Evolutionary conservation across 2,888 invertebrate genomes (phyloP), one percentile per base, ranked within the genome.

Genomic region (Ditula angustiorana): DNA sequence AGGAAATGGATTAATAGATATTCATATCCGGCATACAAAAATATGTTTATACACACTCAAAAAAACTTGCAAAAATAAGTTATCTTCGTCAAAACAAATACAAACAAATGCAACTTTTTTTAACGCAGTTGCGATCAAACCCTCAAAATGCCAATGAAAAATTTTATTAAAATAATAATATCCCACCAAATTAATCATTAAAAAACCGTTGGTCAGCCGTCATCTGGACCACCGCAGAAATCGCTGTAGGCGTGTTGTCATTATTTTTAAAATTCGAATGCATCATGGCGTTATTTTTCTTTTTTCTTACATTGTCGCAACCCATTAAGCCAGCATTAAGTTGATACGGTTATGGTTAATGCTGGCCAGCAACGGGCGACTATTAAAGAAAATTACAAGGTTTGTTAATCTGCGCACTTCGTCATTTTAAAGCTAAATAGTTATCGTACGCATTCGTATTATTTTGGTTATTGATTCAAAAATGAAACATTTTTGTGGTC

Each of bases 221-320:
- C 63, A 63, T 50, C 57, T 63, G 64, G 53, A 64, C 58, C 64
- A 64, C 46, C 59, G 24, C 64, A 37, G 50, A 58, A 62, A 59
- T 58, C 63, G 63, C 50, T 63, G 57, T 64, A 64, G 58, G 64
- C 58, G 64, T 53, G 59, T 64, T 64, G 47, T 64, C 64, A 64
- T 64, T 64, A 64, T 59, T 64, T 52, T 64, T 64, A 47, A 64
- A 64, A 37, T 59, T 46, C 53, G 64, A 64, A 64, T 53, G 46
- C 62, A 57, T 62, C 23, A 50, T 11, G 56, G 16, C 16, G 52
- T 11, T 26, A 21, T 57, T 56, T 50, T 44, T 28, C 13, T 53
- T 35, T 52, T 63, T 63, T 50, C 44, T 63, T 50, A 55, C 57
- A 63, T 50, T 58, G 61, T 61, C 61, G 61, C 28, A 26, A 57